Evolutionary conservation across 2,113 vertebrate genomes (phyloP).

Genomic region (Capreolus pygargus): DNA sequence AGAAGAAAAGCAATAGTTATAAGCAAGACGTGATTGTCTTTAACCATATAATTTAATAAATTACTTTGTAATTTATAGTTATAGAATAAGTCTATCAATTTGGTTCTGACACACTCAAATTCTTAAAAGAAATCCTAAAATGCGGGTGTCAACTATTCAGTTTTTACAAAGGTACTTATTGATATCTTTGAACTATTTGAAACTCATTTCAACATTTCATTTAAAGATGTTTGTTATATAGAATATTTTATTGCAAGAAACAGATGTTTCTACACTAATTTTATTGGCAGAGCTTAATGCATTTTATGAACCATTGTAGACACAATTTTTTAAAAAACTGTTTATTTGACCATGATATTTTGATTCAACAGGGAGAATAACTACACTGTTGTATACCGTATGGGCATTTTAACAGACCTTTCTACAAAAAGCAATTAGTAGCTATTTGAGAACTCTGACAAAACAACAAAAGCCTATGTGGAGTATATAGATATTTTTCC

Average conservation of each 20-base stretch:
- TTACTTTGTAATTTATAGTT: constrained; percentile 68
- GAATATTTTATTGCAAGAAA: neutral
- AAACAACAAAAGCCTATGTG: neutral
- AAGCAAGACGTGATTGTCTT: constrained; percentile 70
- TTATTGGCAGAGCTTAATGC: neutral
- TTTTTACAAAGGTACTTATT: neutral
- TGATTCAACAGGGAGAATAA: neutral
- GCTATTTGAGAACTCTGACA: neutral
- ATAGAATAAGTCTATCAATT: constrained; percentile 41
- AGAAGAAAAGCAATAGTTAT: constrained; percentile 59
- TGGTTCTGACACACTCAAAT: constrained; percentile 24
- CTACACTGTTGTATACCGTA: neutral
- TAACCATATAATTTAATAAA: constrained; percentile 74
- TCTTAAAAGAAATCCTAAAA: neutral
- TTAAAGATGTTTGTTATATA: neutral
- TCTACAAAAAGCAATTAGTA: neutral
- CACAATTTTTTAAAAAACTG: neutral
- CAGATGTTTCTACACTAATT: neutral
- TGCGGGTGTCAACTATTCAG: neutral
- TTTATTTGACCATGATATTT: neutral
- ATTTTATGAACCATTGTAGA: neutral
- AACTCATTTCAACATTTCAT: neutral
- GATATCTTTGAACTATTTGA: neutral
- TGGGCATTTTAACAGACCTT: neutral
- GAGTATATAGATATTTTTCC: neutral